Evolutionary conservation across 2,888 invertebrate genomes (phyloP).

Genomic region (Spisula solida): DNA sequence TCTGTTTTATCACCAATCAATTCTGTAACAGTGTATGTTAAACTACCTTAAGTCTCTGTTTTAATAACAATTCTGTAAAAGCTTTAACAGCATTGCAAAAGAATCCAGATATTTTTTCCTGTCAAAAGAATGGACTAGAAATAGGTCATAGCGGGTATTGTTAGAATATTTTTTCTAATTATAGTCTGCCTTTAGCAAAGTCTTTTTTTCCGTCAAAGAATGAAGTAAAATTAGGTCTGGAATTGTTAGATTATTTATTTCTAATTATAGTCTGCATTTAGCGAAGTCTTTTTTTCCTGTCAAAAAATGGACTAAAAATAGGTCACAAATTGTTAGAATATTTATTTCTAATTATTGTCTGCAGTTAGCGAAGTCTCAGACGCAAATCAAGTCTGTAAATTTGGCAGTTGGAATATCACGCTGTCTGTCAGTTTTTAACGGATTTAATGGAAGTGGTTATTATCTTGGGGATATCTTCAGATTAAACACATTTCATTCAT

Average conservation of each 20-base stretch:
- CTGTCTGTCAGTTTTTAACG: background rate
- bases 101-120: background rate
- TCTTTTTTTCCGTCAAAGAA: background rate
- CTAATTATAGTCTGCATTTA: too few species aligned
- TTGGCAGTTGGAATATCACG: constrained; percentile 4
- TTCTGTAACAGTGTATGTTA: too few species aligned
- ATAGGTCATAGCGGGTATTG: constrained; percentile 11
- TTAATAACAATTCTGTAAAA: background rate
- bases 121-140: background rate
- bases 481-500: too few species aligned
- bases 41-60: too few species aligned
- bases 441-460: too few species aligned
- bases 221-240: background rate
- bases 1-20: too few species aligned
- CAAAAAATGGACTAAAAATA: background rate
- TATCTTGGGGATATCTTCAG: too few species aligned
- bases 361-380: background rate
- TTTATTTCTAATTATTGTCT: constrained; percentile 11
- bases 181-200: too few species aligned
- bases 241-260: too few species aligned
- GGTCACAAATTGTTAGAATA: background rate
- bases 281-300: background rate
- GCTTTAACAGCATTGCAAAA: background rate
- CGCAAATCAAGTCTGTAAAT: background rate
- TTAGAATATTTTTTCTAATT: too few species aligned